phyloP scores from a whole-genome alignment of 1,140 invertebrate species.

The Meloidogyne floridensis region DNA sequence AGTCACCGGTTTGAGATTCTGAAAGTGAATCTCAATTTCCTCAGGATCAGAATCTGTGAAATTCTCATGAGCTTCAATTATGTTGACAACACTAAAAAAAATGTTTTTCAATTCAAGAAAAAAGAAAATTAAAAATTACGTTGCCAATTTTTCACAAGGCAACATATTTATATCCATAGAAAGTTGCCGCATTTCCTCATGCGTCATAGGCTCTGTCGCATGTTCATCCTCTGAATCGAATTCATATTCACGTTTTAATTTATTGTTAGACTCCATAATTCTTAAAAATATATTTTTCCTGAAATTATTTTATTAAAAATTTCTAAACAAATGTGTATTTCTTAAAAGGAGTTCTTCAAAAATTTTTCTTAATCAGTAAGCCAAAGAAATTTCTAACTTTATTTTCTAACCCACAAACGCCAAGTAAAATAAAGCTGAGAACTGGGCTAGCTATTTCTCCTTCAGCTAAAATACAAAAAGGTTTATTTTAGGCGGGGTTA shows the following conservation, averaged over 20 bases:
- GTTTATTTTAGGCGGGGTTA: no score
- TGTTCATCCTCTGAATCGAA: slow-evolving; percentile 95
- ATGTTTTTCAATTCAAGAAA: neutral
- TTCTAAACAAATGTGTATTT: no score
- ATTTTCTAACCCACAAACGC: no score
- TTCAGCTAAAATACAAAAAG: no score
- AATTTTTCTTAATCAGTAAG: no score
- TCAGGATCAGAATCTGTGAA: slow-evolving; percentile 93
- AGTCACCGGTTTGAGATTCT: slow-evolving; percentile 96
- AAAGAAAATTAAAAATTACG: slow-evolving; percentile 62
- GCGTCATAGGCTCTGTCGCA: slow-evolving; percentile 97
- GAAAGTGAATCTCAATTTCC: slow-evolving; percentile 99
- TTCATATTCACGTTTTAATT: slow-evolving; percentile 62
- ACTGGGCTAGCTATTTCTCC: no score
- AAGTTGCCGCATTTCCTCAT: slow-evolving; percentile 96
- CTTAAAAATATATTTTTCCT: no score
- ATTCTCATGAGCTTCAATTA: slow-evolving; percentile 94
- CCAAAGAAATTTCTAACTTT: no score
- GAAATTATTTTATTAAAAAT: no score
- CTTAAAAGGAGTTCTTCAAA: no score
- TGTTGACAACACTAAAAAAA: slow-evolving; percentile 80
- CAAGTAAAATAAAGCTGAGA: no score
- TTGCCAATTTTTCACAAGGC: slow-evolving; percentile 95
- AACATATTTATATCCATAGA: slow-evolving; percentile 98
- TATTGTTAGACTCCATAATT: no score